These are phyloP conservation scores for Chiloscyllium plagiosum DNA, from an alignment of 2,113 vertebrate species.

Conservation along the genomic window DNA sequence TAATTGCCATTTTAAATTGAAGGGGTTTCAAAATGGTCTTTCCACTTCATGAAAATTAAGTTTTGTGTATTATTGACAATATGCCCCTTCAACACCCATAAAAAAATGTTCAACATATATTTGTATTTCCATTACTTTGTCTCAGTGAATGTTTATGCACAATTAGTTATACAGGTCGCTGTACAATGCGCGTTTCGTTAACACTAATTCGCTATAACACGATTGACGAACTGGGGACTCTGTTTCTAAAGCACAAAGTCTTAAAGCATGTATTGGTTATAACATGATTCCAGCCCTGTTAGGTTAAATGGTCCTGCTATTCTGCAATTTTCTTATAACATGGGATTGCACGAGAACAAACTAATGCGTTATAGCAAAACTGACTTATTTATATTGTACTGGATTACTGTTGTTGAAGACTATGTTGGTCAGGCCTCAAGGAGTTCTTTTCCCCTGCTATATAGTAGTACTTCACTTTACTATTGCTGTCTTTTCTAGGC, in stretches of 20 bases:
- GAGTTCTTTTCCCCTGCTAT: neutral
- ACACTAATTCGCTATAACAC: too few species aligned
- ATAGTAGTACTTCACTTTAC: neutral
- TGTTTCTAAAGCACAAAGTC: too few species aligned
- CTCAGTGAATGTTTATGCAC: neutral
- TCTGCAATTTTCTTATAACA: too few species aligned
- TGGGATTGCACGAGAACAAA: too few species aligned
- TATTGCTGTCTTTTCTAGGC: slow-evolving; percentile 59
- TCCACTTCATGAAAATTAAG: neutral
- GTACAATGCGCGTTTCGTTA: too few species aligned
- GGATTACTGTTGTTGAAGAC: slow-evolving; percentile 13
- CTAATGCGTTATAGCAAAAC: too few species aligned
- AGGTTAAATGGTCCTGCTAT: too few species aligned
- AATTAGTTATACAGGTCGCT: too few species aligned
- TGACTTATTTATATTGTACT: neutral
- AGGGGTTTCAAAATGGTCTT: neutral
- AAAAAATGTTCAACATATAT: neutral
- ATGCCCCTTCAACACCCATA: neutral
- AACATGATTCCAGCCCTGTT: too few species aligned
- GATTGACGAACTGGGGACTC: too few species aligned
- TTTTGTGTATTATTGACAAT: neutral
- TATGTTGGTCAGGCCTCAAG: neutral
- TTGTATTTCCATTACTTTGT: neutral
- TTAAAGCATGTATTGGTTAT: too few species aligned
- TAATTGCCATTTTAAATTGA: neutral